phyloP scores from a whole-genome alignment of 2,888 invertebrate species.

The Heliconius charithonia region DNA sequence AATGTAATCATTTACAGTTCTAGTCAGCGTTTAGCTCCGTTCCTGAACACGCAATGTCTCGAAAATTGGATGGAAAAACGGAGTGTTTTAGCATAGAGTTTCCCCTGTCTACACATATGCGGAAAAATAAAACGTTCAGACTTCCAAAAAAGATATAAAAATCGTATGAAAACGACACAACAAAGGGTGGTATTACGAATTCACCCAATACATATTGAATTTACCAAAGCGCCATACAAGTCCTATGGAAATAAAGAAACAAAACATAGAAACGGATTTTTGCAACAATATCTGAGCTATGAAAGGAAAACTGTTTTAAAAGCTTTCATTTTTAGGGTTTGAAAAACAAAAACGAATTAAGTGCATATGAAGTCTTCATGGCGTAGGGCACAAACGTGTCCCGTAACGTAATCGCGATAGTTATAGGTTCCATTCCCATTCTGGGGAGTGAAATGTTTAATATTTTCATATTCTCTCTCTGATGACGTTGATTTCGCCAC shows the following conservation, averaged over 20 bases:
- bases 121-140: neutral
- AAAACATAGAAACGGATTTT: conserved; percentile 58
- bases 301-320: conserved; percentile 67
- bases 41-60: neutral
- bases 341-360: neutral
- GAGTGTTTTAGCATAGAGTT: neutral
- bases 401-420: too few relatives aligned
- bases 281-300: conserved; percentile 57
- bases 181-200: conserved; percentile 5
- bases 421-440: too few relatives aligned
- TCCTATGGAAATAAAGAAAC: conserved; percentile 51
- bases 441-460: too few relatives aligned
- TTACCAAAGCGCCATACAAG: conserved; percentile 47
- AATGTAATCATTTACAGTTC: too few relatives aligned
- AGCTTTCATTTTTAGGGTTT: conserved; percentile 16
- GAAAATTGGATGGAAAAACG: neutral
- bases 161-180: conserved; percentile 3
- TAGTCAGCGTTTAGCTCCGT: too few relatives aligned
- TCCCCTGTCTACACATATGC: neutral
- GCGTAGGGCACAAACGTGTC: too few relatives aligned
- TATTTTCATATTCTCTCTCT: too few relatives aligned
- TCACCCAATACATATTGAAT: conserved; percentile 44
- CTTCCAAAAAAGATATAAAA: neutral
- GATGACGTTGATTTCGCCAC: too few relatives aligned
- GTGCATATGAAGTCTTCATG: too few relatives aligned